A percentile compares a stretch with the other conserved stretches of the same genome.
phyloP scores from a whole-genome alignment of 2,113 vertebrate species.

The Oenanthe melanoleuca region DNA sequence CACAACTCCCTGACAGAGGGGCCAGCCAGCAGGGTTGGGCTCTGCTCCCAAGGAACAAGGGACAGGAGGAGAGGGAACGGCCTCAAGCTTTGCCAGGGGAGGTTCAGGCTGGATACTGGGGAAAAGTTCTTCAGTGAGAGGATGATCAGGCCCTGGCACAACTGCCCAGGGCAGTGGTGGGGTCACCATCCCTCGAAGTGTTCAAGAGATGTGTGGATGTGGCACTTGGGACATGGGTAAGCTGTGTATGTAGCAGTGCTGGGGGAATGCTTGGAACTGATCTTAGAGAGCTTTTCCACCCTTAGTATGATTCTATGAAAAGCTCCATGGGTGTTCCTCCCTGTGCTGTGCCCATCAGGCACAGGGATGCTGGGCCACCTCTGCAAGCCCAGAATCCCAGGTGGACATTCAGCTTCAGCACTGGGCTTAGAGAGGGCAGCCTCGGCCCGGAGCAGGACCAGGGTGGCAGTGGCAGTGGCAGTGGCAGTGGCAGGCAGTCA shows the following conservation, averaged over 20 bases:
- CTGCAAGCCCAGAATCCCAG: not conserved
- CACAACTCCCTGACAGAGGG: not conserved
- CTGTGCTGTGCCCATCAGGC: not conserved
- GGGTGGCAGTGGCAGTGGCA: too few relatives aligned
- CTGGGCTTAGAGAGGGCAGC: not conserved
- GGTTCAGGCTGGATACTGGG: too few relatives aligned
- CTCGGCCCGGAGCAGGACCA: too few relatives aligned
- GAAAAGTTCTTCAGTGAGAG: not conserved
- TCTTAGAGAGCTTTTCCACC: not conserved
- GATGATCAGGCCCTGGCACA: not conserved
- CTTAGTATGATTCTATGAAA: not conserved
- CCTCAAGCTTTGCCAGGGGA: accelerated
- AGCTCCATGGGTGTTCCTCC: not conserved
- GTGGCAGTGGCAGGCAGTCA: not conserved
- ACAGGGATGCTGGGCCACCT: not conserved
- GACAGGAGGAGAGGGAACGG: accelerated
- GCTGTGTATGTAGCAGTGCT: not conserved
- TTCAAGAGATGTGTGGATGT: not conserved
- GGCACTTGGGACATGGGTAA: not conserved
- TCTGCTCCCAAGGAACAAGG: not conserved
- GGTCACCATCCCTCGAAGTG: not conserved
- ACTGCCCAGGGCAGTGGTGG: not conserved
- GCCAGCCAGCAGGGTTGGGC: accelerated
- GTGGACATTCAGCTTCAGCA: not conserved
- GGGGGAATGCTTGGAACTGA: not conserved